phyloP scores from a whole-genome alignment of 2,888 invertebrate species.

The Harpagoxenus sublaevis region DNA sequence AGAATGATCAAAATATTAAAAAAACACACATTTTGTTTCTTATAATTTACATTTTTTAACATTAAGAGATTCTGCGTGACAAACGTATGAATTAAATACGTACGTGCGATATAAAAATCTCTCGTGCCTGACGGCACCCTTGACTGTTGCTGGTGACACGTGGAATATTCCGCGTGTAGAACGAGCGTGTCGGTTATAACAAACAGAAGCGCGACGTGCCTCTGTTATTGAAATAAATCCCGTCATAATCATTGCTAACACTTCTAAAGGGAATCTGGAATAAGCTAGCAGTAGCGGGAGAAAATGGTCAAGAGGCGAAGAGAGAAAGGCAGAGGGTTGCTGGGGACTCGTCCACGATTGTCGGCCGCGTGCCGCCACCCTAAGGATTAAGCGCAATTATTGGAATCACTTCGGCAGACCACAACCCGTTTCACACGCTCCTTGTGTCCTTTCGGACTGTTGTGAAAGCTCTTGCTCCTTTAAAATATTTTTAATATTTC shows the following conservation, averaged over 20 bases:
- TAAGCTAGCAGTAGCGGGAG: slow-evolving; percentile 36
- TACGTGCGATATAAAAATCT: slow-evolving; percentile 5
- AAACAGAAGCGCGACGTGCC: slow-evolving; percentile 58
- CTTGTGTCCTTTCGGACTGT: slow-evolving; percentile 56
- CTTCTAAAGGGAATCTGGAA: slow-evolving; percentile 42
- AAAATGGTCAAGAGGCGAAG: slow-evolving; percentile 48
- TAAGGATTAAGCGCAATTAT: slow-evolving; percentile 84
- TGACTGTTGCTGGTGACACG: slow-evolving; percentile 50
- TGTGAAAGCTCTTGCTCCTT: slow-evolving; percentile 60
- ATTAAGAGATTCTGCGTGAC: neutral
- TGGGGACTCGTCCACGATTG: slow-evolving; percentile 72
- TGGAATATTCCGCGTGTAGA: slow-evolving; percentile 4
- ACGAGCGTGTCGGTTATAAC: slow-evolving; percentile 26
- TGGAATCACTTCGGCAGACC: slow-evolving; percentile 81
- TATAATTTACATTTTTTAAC: neutral
- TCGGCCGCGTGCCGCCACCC: slow-evolving; percentile 81
- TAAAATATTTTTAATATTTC: slow-evolving; percentile 11
- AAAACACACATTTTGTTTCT: neutral
- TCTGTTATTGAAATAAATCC: slow-evolving; percentile 84
- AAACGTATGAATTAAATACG: neutral
- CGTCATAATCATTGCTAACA: slow-evolving; percentile 72
- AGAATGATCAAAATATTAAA: neutral
- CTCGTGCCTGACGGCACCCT: neutral
- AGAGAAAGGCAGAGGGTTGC: slow-evolving; percentile 71
- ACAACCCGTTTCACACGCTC: slow-evolving; percentile 82